A percentile compares a stretch with the other conserved stretches of the same genome.
Conservation (phyloP, 53 echinoderm and acorn worm species). For the Paracentrotus lividus region DNA sequence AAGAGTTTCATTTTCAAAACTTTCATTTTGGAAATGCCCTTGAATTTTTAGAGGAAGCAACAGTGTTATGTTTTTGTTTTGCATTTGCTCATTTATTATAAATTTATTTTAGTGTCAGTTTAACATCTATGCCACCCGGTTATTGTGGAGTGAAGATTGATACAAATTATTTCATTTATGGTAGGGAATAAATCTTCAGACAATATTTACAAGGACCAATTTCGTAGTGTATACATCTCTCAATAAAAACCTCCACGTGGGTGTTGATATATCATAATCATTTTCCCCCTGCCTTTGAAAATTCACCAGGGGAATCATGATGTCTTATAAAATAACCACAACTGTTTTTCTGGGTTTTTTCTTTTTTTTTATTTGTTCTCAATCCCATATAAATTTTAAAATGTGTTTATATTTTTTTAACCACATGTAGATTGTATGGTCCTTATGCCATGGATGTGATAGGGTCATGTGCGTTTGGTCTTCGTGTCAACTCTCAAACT, state of each 20-base stretch:
- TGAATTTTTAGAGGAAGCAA: not conserved
- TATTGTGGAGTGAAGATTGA: not conserved
- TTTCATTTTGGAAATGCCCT: not conserved
- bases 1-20: not conserved
- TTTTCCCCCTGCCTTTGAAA: too few relatives aligned
- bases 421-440: constrained; percentile 36
- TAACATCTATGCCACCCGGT: not conserved
- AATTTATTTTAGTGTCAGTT: not conserved
- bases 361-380: too few relatives aligned
- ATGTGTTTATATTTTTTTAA: not conserved
- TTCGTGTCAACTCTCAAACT: constrained; percentile 54
- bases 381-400: too few relatives aligned
- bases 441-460: constrained; percentile 65
- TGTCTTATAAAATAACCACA: too few relatives aligned
- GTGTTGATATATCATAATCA: too few relatives aligned
- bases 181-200: not conserved
- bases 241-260: too few relatives aligned
- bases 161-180: not conserved
- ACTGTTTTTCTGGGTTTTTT: too few relatives aligned
- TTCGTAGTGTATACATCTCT: too few relatives aligned
- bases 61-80: too few relatives aligned
- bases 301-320: too few relatives aligned
- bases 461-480: constrained; percentile 63
- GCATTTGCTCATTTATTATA: not conserved
- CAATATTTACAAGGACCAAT: not conserved